These are phyloP conservation scores for Orthonyx spaldingii DNA, from an alignment of 2,113 vertebrate species.

Conservation along the genomic window DNA sequence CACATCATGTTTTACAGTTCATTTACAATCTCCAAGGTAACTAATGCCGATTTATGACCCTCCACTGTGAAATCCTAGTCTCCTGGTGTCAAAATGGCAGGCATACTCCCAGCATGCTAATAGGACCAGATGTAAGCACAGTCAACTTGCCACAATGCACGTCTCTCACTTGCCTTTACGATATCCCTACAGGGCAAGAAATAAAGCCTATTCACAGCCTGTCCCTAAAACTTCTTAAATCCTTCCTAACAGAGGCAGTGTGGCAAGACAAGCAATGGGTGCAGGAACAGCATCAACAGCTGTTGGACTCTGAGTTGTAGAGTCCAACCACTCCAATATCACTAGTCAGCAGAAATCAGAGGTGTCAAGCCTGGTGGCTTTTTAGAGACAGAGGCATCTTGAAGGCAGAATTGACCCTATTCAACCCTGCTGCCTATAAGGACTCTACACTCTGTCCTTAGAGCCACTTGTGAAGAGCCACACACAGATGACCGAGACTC, in stretches of 20 bases:
- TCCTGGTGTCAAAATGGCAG: neutral
- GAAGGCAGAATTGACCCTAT: neutral
- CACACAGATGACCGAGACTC: rapidly evolving
- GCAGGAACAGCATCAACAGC: neutral
- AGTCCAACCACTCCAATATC: neutral
- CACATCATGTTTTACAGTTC: neutral
- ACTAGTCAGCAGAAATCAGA: neutral
- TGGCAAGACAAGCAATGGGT: neutral
- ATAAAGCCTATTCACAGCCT: neutral
- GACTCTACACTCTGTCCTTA: neutral
- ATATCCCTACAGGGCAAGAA: neutral
- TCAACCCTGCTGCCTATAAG: neutral
- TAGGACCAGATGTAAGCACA: neutral
- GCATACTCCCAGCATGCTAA: neutral
- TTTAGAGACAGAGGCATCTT: neutral
- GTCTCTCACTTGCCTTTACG: neutral
- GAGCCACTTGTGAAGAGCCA: neutral
- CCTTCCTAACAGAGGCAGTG: neutral
- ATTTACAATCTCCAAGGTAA: neutral
- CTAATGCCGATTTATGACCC: neutral
- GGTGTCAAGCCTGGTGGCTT: neutral
- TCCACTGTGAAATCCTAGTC: neutral
- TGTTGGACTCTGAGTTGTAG: neutral
- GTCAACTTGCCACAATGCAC: neutral
- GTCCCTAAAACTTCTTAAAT: neutral